Percentiles rank a stretch among this genome's conserved stretches.
Conservation (phyloP, 2,113 vertebrate genomes). For the Microtus oregoni region DNA sequence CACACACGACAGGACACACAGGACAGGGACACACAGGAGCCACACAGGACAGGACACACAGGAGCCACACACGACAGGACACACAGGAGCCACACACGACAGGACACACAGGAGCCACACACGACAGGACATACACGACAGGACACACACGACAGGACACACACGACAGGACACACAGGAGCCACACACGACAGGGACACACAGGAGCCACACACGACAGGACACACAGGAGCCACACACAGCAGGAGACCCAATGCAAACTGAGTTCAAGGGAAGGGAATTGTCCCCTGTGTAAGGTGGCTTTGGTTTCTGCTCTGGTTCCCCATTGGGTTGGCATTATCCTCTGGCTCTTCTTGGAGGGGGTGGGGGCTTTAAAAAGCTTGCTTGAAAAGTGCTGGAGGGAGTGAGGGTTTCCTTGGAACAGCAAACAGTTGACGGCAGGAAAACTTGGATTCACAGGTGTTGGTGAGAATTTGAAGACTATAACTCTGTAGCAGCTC, state of each 20-base stretch:
- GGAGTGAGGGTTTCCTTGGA: no score
- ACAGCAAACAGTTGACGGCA: no score
- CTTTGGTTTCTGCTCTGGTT: background rate
- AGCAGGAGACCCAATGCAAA: background rate
- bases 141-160: no score
- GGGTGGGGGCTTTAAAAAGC: background rate
- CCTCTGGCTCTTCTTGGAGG: background rate
- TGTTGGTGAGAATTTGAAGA: no score
- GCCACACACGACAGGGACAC: background rate
- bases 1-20: no score
- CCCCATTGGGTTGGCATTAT: background rate
- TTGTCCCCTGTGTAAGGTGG: background rate
- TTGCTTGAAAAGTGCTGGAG: no score
- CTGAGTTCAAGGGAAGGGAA: background rate
- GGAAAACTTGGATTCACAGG: background rate
- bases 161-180: background rate
- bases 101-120: no score
- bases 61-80: no score
- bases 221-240: background rate
- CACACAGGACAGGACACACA: no score
- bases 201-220: background rate
- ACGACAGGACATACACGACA: no score
- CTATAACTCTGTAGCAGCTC: background rate
- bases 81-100: no score
- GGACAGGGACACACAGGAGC: no score